These are phyloP conservation scores for Hypomecis punctinalis DNA, from an alignment of 2,888 invertebrate genomes.

Conservation along the genomic window DNA sequence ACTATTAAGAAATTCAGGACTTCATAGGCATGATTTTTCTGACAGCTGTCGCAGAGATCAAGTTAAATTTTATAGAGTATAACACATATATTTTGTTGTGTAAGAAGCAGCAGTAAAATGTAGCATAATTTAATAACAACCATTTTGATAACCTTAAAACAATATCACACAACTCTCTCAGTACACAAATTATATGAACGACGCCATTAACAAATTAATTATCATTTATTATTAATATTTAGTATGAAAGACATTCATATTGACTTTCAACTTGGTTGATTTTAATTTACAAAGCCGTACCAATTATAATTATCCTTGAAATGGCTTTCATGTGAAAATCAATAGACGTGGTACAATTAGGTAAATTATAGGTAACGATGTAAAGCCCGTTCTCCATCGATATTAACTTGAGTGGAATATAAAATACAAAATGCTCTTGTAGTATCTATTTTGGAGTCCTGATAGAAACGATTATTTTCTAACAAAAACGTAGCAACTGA, in stretches of 20 bases:
- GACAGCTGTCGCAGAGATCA: too few species aligned
- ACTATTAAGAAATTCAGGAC: too few species aligned
- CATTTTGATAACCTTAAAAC: background rate
- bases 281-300: constrained; percentile 20
- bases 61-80: too few species aligned
- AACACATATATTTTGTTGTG: background rate
- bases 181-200: background rate
- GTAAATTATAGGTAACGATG: constrained; percentile 12
- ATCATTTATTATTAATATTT: constrained; percentile 13
- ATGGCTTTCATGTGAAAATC: constrained; percentile 32
- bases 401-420: background rate
- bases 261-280: constrained; percentile 4
- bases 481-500: too few species aligned
- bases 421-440: background rate
- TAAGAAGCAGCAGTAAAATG: background rate
- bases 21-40: too few species aligned
- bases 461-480: too few species aligned
- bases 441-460: too few species aligned
- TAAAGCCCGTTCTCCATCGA: background rate
- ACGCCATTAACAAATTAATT: background rate
- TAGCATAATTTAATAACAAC: background rate
- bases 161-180: background rate
- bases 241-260: constrained; percentile 8
- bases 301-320: constrained; percentile 25
- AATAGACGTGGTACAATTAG: constrained; percentile 40